Evolutionary conservation across 2,797 vertebrate species (phyloP).

Genomic region (Eospalax fontanierii): DNA sequence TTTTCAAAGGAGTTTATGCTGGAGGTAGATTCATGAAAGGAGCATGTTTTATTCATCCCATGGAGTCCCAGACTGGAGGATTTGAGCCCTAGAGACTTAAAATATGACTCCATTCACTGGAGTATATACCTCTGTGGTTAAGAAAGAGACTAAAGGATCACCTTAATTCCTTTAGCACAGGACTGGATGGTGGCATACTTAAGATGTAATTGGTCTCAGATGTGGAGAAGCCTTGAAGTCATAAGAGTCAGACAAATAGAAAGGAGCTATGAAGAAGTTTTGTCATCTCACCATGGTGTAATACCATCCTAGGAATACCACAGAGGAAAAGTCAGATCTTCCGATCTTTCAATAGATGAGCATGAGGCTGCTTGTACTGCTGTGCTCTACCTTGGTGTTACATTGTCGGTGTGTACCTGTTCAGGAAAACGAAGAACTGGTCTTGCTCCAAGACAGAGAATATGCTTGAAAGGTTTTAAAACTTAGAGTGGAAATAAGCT

Average conservation of each 20-base stretch:
- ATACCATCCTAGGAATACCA: not conserved
- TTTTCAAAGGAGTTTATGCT: not conserved
- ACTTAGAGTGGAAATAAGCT: not conserved
- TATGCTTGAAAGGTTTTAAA: not conserved
- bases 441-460: not conserved
- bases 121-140: not conserved
- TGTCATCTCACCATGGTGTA: not conserved
- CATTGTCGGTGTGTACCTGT: not conserved
- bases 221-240: not conserved
- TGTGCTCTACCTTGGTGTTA: not conserved
- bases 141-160: not conserved
- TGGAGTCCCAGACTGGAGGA: not conserved
- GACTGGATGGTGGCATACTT: not conserved
- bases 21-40: not conserved
- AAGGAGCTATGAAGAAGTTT: not conserved
- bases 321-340: not conserved
- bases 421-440: not conserved
- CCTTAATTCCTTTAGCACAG: not conserved
- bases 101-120: not conserved
- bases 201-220: not conserved
- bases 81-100: not conserved
- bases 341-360: not conserved
- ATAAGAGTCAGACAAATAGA: not conserved
- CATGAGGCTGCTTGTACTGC: not conserved
- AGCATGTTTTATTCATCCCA: not conserved